Evolutionary conservation across 1,140 invertebrate genomes (phyloP), one percentile per base, ranked within the genome.

Genomic region (Drosophila sp.): DNA sequence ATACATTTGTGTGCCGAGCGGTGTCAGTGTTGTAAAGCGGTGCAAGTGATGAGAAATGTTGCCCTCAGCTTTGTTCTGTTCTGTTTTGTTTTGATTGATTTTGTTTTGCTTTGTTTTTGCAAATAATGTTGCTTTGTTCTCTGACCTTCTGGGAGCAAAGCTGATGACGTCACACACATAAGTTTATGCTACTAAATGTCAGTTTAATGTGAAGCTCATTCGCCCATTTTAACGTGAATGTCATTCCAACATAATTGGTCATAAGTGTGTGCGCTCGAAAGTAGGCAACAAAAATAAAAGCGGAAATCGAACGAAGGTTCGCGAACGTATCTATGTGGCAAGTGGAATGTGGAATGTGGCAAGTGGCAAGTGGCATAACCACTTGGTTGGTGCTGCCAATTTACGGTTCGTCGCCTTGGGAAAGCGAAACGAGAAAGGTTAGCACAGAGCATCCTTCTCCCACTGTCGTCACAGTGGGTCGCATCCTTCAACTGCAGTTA

Each of bases 401-500:
- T 53, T 21, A 53, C 50, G 50, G 50, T 53, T 53, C 32, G 50
- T 53, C 34, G 32, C 50, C 50, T 53, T 53, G 50, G 34, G 6
- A 8, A 43, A 9, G 41, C 7, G 41, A 18, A 18, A 13, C n/a
- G 25, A 32, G 46, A 53, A n/a, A 53, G 50, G 50, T 36, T 53
- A 53, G 29, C 48, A 34, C 7, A 21, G 21, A 21, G 21, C 27
- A 14, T 27, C 46, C 46, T 29, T n/a, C 45, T 9, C 4, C 21
- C 45, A 53, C 27, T 54, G 51, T 18, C 51, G 51, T 25, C 34
- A 18, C 34, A 46, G 51, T 62, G 38, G 36, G 36, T 5, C 29
- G 65, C 62, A 87, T 81, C 82, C 82, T 87, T 87, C 83, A 87
- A 87, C 78, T 79, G 64, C 57, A 67, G 41, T 76, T 51, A 73